Evolutionary conservation across 2,113 vertebrate species (phyloP).

Genomic region (Strix uralensis): DNA sequence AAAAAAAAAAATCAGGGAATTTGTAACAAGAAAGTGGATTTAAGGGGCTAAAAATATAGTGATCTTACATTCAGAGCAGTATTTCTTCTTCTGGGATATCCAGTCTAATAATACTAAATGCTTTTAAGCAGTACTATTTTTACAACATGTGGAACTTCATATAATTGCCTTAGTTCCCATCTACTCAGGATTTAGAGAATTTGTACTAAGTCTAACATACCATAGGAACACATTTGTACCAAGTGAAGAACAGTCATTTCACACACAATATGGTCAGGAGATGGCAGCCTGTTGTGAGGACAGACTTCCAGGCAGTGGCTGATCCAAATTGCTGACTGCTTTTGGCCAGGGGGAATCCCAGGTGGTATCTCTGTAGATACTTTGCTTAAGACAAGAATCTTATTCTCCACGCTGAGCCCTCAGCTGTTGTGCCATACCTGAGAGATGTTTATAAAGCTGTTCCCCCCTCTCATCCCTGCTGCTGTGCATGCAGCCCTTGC

Average conservation of each 20-base stretch:
- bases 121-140: conserved; percentile 8
- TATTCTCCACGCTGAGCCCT: accelerated
- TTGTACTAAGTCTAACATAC: background rate
- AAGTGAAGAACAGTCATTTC: background rate
- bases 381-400: background rate
- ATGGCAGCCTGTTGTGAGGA: background rate
- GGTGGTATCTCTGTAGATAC: background rate
- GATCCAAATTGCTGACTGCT: accelerated
- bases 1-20: background rate
- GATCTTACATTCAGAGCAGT: background rate
- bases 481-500: background rate
- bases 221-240: background rate
- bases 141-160: background rate
- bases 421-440: background rate
- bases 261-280: background rate
- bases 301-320: background rate
- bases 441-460: background rate
- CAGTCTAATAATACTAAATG: background rate
- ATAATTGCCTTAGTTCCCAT: background rate
- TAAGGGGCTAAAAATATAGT: conserved; percentile 14
- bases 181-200: conserved; percentile 6
- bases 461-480: accelerated
- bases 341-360: background rate
- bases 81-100: conserved; percentile 19
- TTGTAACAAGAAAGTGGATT: conserved; percentile 28